Base-by-base conservation (phyloP, 35 echinoderm and acorn worm genomes). In the Apostichopus californicus region DNA sequence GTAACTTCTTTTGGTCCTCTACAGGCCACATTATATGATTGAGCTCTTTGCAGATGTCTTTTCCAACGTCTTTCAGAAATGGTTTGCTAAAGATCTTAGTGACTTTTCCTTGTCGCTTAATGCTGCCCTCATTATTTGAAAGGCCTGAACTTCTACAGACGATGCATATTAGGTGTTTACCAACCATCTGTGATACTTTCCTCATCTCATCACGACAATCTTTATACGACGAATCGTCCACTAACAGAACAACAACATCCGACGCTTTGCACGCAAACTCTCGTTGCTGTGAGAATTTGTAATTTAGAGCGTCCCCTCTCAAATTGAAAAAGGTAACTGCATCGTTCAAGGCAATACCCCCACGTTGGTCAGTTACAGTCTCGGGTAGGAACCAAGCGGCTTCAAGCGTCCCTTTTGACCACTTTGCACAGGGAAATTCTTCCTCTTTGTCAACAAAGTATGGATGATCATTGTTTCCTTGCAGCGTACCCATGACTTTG, bases 401-500 rank as follows among this genome's bases (percentile, higher is more conserved):
- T 28, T 89, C 86, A 15, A 89, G 13, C 4, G 59, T 70, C 0
- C 86, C 86, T 89, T 89, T 65, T 5, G 86, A 65, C 57, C 86
- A 89, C 12, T 2, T 89, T 73, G 86, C 58, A 65, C 86, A 65
- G 5, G 59, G 59, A 18, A 15, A 9, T 71, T 89, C 86, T 10
- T 89, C 59, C 12, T 89, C 86, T 70, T 8, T 14, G 18, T 89
- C 86, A 53, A 89, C 86, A 28, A 89, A 89, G 26, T 25, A 89
- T 65, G 86, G 59, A 21, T 89, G 86, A 15, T 89, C 86, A 73
- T 89, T 89, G 60, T 89, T 89, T 23, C 86, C 86, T 26, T 89
- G 86, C 8, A 89, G 6, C 25, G 17, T 65, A 5, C 86, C 86
- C 8, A 89, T n/a, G 9, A 89, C 24, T 68, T 71, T 89, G 86